Evolutionary conservation across 2,797 vertebrate species (phyloP), one percentile per base, ranked within the genome.

Genomic region (Helostoma temminkii): DNA sequence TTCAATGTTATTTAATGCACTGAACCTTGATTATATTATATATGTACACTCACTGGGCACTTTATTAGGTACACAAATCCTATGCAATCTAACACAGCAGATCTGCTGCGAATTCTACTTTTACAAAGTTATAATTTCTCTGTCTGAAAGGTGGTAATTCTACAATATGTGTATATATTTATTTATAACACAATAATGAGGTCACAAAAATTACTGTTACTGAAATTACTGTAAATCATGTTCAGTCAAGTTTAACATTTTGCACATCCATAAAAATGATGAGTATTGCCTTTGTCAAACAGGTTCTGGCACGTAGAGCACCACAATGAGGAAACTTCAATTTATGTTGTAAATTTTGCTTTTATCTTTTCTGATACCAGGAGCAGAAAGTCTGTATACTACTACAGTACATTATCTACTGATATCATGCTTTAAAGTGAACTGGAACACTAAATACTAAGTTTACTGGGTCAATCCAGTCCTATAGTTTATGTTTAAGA

Each of bases 351-450:
- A 36, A 49, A 26, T 14, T 9, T 12, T 2, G 19, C 10, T 48
- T 22, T 36, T 18, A 22, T 30, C 46, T 6, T 11, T 7, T 32
- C 15, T 36, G 9, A 34, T 4, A 19, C 42, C 25, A 56, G 36
- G 14, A 37, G 12, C 6, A 49, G 14, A 5, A 49, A 28, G 26
- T 5, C 2, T 49, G 19, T 39, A 12, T 32, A 24, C 19, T 5
- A n/a, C 6, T 18, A 41, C 6, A 4, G 8, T 18, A 34, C 25
- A 71, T 19, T 42, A 52, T 34, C 41, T 24, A 59, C 26, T 54
- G 2, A 18, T 37, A 47, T n/a, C 3, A 34, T 42, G n/a, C 30
- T 57, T 58, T 66, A 62, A 66, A 61, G 7, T 16, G 28, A 39
- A 25, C 18, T 48, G 9, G 4, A 58, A 19, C 45, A 63, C n/a